Evolutionary conservation across 2,113 vertebrate genomes (phyloP).

Genomic region (Chaenocephalus aceratus): DNA sequence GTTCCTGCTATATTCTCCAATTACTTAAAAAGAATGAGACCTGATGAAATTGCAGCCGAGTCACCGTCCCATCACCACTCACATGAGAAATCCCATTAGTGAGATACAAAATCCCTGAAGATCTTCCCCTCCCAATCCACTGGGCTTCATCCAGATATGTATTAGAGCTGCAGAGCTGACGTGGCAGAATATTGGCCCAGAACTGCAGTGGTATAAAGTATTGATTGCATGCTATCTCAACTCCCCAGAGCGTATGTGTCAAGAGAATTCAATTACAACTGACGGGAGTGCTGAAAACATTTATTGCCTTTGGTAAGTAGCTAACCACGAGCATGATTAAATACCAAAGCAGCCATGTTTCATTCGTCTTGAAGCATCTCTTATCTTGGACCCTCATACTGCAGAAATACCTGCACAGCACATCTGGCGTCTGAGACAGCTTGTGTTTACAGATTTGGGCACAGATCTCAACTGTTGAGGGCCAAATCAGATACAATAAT

Average conservation of each 20-base stretch:
- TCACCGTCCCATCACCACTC: conserved; percentile 5
- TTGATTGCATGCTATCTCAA: conserved; percentile 44
- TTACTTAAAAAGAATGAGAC: conserved; percentile 27
- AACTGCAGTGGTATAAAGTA: conserved; percentile 34
- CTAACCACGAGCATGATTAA: conserved; percentile 17
- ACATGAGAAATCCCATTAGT: conserved; percentile 17
- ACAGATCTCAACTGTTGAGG: not conserved
- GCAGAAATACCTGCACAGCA: not conserved
- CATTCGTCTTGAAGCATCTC: not conserved
- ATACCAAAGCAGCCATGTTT: conserved; percentile 24
- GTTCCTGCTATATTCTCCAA: not conserved
- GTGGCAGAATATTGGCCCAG: conserved; percentile 2
- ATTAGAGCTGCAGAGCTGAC: conserved; percentile 31
- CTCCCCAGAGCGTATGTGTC: conserved; percentile 12
- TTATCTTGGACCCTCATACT: not conserved
- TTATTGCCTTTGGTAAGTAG: conserved; percentile 36
- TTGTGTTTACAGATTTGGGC: conserved; percentile 4
- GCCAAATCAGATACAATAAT: conserved; percentile 11
- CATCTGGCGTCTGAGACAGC: not conserved
- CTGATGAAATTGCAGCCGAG: conserved; percentile 25
- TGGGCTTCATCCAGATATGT: conserved; percentile 8
- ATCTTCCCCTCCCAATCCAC: conserved; percentile 1
- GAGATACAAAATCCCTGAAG: not conserved
- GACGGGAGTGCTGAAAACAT: conserved; percentile 29
- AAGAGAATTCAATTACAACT: conserved; percentile 21